Evolutionary conservation across 2,113 vertebrate species (phyloP).

Genomic region (Tragelaphus buxtoni): DNA sequence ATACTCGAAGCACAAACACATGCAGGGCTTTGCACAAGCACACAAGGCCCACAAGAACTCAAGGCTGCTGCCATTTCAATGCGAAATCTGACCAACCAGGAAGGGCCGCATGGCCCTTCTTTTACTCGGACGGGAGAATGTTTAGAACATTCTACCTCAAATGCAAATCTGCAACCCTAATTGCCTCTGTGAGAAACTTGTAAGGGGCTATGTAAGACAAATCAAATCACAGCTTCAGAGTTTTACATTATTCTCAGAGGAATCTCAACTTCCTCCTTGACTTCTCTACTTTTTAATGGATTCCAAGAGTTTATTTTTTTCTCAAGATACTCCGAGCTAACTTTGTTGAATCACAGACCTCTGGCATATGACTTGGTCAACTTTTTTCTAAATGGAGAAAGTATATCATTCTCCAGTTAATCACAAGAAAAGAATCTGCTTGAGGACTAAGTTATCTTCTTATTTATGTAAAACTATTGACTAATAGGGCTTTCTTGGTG

Average conservation of each 20-base stretch:
- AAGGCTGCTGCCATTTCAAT: not conserved
- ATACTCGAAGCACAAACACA: not conserved
- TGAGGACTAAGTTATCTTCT: not conserved
- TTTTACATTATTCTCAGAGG: not conserved
- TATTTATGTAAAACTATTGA: not conserved
- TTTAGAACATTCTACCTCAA: not conserved
- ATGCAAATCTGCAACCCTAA: not conserved
- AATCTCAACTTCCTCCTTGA: not conserved
- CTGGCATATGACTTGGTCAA: not conserved
- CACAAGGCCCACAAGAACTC: not conserved
- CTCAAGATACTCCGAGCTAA: not conserved
- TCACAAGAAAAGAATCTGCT: not conserved
- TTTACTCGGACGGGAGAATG: not conserved
- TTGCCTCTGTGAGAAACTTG: not conserved
- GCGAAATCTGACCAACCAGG: not conserved
- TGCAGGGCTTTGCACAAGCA: not conserved
- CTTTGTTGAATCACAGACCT: not conserved
- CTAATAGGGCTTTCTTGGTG: not conserved
- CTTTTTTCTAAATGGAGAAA: not conserved
- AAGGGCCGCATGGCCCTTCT: accelerated
- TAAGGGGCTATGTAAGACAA: not conserved
- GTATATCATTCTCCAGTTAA: not conserved
- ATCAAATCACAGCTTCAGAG: not conserved
- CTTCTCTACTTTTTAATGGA: not conserved
- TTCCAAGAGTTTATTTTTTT: not conserved